Evolutionary conservation across 2,888 invertebrate genomes (phyloP).

Genomic region (Arenicola marina): DNA sequence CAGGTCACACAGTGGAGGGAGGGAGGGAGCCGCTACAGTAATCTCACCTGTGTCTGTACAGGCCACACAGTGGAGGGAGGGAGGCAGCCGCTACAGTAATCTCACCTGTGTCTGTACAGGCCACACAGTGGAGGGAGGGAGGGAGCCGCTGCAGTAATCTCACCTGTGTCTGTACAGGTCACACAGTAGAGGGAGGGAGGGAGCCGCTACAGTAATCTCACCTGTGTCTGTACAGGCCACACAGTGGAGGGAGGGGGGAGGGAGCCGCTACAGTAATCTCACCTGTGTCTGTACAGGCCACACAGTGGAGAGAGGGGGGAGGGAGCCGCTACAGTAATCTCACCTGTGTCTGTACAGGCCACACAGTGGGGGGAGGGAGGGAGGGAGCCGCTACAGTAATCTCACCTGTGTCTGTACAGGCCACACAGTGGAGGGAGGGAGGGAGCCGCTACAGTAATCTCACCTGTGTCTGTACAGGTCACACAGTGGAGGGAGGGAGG

Average conservation of each 20-base stretch:
- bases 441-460: no score
- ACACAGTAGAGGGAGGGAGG: constrained; percentile 94
- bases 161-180: constrained; percentile 80
- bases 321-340: no score
- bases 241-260: constrained; percentile 91
- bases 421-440: constrained; percentile 93
- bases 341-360: constrained; percentile 80
- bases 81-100: no score
- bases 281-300: constrained; percentile 81
- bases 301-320: constrained; percentile 92
- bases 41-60: constrained; percentile 79
- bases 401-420: constrained; percentile 79
- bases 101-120: constrained; percentile 79
- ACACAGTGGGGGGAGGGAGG: constrained; percentile 94
- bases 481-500: constrained; percentile 94
- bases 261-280: no score
- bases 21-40: no score
- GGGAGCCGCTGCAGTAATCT: no score
- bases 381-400: no score
- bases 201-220: no score
- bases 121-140: constrained; percentile 93
- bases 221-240: constrained; percentile 84
- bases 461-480: constrained; percentile 80
- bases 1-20: constrained; percentile 95
- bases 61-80: constrained; percentile 92